A percentile compares a stretch with the other conserved stretches of the same genome.
Evolutionary conservation across 2,113 vertebrate genomes (phyloP).

Genomic region (Micronisus gabar): DNA sequence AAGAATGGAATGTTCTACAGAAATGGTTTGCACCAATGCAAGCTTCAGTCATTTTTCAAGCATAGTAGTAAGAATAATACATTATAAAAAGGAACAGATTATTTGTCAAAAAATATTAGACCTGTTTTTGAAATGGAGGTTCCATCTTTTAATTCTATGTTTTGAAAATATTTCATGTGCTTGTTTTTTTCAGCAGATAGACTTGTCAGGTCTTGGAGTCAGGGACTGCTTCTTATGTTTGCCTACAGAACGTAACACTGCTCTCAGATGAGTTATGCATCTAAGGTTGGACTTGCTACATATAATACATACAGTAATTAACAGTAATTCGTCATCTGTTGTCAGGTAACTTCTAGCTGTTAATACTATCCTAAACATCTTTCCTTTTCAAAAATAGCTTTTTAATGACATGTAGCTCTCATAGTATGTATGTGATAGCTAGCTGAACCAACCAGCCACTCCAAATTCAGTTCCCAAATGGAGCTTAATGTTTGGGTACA

Average conservation of each 20-base stretch:
- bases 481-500: background rate
- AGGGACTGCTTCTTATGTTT: background rate
- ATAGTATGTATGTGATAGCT: background rate
- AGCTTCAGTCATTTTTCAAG: background rate
- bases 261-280: background rate
- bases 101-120: background rate
- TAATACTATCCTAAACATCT: background rate
- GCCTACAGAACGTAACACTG: background rate
- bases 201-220: background rate
- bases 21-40: background rate
- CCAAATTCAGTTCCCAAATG: background rate
- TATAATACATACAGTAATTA: background rate
- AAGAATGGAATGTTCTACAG: background rate
- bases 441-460: background rate
- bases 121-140: background rate
- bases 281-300: background rate
- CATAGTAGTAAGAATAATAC: background rate
- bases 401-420: background rate
- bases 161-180: background rate
- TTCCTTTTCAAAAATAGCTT: background rate
- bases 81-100: background rate
- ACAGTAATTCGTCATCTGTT: background rate
- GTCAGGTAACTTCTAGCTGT: background rate
- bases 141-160: background rate
- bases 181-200: background rate